Percentiles rank a stretch among this genome's conserved stretches.
phyloP scores from a whole-genome alignment of 2,113 vertebrate genomes.

The Rhynchomys soricoides region DNA sequence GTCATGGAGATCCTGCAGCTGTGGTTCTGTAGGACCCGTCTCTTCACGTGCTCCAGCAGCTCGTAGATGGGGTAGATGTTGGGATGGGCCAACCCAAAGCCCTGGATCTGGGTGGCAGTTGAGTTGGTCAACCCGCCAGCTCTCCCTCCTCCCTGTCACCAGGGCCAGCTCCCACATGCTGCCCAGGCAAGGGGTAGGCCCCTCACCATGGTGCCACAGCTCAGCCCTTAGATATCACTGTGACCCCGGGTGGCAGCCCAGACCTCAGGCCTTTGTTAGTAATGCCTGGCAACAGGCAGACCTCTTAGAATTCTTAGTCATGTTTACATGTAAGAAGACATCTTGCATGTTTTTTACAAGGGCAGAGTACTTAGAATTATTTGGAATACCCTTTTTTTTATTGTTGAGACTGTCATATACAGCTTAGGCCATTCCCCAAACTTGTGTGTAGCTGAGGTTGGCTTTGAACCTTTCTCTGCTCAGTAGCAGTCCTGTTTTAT shows the following conservation, averaged over 20 bases:
- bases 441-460: background rate
- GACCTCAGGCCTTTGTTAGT: too few species aligned
- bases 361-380: background rate
- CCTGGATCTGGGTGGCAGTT: background rate
- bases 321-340: constrained; percentile 39
- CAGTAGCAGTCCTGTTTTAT: constrained; percentile 22
- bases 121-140: background rate
- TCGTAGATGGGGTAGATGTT: background rate
- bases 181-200: too few species aligned
- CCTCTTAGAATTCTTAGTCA: constrained; percentile 5
- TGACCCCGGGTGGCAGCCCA: background rate
- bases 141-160: background rate
- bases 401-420: background rate
- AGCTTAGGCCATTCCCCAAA: background rate
- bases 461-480: background rate
- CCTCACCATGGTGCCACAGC: background rate
- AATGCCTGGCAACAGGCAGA: too few species aligned
- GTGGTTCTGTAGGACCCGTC: background rate
- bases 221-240: background rate
- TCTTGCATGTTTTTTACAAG: constrained; percentile 33
- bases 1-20: background rate
- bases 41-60: background rate
- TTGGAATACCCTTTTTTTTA: background rate
- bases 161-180: too few species aligned
- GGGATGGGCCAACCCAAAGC: background rate